phyloP scores from a whole-genome alignment of 2,797 vertebrate genomes.

The Myioborus miniatus region DNA sequence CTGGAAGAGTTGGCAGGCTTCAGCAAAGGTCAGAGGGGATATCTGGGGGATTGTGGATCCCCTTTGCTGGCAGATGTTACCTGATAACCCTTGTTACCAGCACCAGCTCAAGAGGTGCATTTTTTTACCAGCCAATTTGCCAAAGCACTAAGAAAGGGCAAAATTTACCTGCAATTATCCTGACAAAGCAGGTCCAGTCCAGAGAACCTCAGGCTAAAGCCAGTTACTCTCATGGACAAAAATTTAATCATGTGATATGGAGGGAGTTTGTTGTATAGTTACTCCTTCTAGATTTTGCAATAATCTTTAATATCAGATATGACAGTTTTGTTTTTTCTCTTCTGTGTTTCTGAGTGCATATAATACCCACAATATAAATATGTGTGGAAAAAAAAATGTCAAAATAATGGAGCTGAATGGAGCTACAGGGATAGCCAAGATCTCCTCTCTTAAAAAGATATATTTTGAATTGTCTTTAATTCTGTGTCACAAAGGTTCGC shows the following conservation, averaged over 20 bases:
- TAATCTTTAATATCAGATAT: not conserved
- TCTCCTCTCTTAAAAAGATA: not conserved
- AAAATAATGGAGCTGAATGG: not conserved
- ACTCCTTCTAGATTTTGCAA: not conserved
- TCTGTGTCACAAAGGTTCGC: not conserved
- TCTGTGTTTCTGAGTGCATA: not conserved
- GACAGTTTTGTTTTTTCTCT: not conserved
- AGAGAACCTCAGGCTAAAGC: not conserved
- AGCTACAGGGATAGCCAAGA: not conserved
- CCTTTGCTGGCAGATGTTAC: not conserved
- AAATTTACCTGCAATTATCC: not conserved
- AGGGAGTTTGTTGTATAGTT: not conserved
- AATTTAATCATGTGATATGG: not conserved
- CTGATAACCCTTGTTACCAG: not conserved
- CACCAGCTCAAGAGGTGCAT: not conserved
- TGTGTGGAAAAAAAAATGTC: not conserved
- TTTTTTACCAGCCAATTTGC: not conserved
- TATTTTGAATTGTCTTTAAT: not conserved
- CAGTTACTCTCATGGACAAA: fast-evolving
- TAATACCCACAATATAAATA: not conserved
- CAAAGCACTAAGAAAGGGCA: not conserved
- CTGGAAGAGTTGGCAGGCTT: not conserved
- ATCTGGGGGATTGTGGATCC: not conserved
- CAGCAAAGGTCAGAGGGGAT: not conserved
- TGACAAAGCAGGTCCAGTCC: not conserved